Percentiles rank a stretch among this genome's conserved stretches.
Evolutionary conservation across 2,113 vertebrate genomes (phyloP).

Genomic region (Eira barbara): DNA sequence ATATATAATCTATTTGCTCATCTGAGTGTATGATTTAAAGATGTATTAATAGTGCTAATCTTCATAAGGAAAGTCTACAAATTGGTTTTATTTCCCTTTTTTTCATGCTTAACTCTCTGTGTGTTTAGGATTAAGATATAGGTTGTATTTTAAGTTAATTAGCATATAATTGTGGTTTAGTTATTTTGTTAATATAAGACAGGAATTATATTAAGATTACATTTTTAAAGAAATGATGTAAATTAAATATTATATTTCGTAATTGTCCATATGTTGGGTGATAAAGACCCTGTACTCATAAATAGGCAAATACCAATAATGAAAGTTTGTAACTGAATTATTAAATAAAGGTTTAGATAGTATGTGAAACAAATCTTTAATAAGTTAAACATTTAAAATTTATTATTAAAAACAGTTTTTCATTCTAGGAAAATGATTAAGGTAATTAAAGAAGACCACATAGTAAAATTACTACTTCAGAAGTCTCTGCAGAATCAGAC

Average conservation of each 20-base stretch:
- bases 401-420: background rate
- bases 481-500: background rate
- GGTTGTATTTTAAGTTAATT: background rate
- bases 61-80: background rate
- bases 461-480: background rate
- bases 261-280: background rate
- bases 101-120: background rate
- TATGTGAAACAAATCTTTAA: background rate
- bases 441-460: background rate
- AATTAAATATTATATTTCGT: background rate
- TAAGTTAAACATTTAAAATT: background rate
- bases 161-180: background rate
- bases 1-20: background rate
- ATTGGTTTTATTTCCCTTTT: background rate
- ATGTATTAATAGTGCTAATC: background rate
- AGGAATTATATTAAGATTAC: background rate
- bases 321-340: background rate
- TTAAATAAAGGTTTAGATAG: background rate
- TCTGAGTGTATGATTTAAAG: background rate
- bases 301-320: background rate
- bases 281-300: background rate
- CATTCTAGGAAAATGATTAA: background rate
- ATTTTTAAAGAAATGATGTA: background rate
- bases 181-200: background rate
- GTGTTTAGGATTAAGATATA: background rate